Evolutionary conservation across 2,113 vertebrate genomes (phyloP).

Genomic region (Climacteris rufus): DNA sequence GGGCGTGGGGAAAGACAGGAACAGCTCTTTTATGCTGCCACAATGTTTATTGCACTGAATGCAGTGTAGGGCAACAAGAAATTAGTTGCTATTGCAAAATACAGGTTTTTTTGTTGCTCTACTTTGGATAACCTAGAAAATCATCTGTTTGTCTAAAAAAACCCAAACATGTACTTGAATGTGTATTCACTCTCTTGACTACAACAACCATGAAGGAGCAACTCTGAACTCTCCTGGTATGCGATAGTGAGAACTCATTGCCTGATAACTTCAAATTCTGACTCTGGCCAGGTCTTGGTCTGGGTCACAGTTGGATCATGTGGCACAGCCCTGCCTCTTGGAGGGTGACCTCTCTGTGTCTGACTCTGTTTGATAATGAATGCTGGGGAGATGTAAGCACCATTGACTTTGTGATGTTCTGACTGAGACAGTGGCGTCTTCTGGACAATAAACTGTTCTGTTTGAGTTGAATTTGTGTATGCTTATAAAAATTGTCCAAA

Average conservation of each 20-base stretch:
- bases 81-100: neutral
- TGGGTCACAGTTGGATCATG: no score
- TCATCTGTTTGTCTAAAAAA: neutral
- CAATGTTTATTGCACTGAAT: neutral
- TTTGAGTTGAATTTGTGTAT: neutral
- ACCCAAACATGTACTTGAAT: neutral
- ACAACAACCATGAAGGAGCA: neutral
- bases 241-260: neutral
- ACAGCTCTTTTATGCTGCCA: neutral
- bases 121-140: neutral
- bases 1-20: neutral
- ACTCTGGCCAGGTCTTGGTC: neutral
- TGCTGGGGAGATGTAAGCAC: neutral
- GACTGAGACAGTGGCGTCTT: neutral
- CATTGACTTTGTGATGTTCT: neutral
- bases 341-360: neutral
- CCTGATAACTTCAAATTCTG: neutral
- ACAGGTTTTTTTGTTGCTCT: neutral
- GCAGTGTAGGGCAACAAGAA: neutral
- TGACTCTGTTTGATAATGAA: constrained; percentile 7
- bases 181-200: neutral
- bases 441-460: neutral
- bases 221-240: neutral
- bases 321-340: neutral
- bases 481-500: neutral